Conservation (phyloP, 2,113 vertebrate genomes). For the Epinephelus lanceolatus region DNA sequence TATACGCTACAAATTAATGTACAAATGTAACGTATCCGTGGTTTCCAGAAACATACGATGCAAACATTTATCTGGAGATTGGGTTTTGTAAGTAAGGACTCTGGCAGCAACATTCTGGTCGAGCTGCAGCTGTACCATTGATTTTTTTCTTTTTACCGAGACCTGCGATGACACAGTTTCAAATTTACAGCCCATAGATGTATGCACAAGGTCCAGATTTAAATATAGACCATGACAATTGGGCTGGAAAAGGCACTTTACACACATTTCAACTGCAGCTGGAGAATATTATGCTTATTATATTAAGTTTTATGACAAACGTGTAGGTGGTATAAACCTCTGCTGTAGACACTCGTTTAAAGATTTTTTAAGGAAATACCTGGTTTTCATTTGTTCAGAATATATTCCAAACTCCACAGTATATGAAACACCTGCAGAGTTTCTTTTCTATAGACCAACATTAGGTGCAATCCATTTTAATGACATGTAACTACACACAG, state of each 20-base stretch:
- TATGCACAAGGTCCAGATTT: neutral
- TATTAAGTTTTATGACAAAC: slow-evolving; percentile 3
- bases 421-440: slow-evolving; percentile 51
- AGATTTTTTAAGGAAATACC: slow-evolving; percentile 12
- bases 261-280: slow-evolving; percentile 8
- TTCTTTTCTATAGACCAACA: slow-evolving; percentile 7
- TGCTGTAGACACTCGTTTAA: slow-evolving; percentile 14
- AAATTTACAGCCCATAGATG: neutral
- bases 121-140: no score
- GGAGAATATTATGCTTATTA: neutral
- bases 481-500: neutral
- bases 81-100: no score
- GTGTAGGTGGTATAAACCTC: neutral
- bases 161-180: no score
- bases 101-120: no score
- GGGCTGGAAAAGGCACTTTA: neutral
- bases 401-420: slow-evolving; percentile 15
- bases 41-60: no score
- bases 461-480: slow-evolving; percentile 36
- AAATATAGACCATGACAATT: slow-evolving; percentile 1
- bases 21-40: no score
- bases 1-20: no score
- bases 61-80: no score
- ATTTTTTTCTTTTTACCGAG: no score
- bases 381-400: slow-evolving; percentile 32